phyloP scores from a whole-genome alignment of 2,797 vertebrate species.

The Acanthornis magna region DNA sequence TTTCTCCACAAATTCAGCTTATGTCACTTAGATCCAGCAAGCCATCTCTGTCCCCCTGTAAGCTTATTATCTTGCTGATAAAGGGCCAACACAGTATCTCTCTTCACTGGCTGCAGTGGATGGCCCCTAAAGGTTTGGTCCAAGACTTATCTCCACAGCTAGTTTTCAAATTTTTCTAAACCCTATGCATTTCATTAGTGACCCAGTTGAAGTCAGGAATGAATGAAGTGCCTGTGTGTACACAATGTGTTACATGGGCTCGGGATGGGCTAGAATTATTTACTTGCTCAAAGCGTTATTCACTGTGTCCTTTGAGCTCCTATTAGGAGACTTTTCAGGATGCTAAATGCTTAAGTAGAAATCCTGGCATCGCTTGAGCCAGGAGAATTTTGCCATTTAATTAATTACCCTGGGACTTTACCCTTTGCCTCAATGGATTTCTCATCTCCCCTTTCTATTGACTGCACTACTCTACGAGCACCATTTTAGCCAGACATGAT shows the following conservation, averaged over 20 bases:
- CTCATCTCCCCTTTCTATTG: conserved; percentile 59
- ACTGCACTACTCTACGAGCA: conserved; percentile 27
- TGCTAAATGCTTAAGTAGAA: conserved; percentile 42
- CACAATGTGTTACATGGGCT: not conserved
- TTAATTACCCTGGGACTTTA: conserved; percentile 54
- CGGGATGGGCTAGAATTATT: conserved; percentile 16
- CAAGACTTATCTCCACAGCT: not conserved
- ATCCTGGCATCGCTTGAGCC: not conserved
- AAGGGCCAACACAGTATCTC: not conserved
- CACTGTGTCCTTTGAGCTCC: not conserved
- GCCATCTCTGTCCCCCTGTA: not conserved
- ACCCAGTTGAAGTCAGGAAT: not conserved
- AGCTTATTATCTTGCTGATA: conserved; percentile 14
- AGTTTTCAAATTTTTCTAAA: conserved; percentile 25
- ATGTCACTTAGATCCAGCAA: not conserved
- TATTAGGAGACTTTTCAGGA: conserved; percentile 24
- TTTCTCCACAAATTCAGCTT: conserved; percentile 13
- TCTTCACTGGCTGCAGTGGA: not conserved
- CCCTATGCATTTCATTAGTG: not conserved
- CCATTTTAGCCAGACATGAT: conserved; percentile 50
- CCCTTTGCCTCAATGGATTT: conserved; percentile 54
- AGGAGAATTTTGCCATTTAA: conserved; percentile 45
- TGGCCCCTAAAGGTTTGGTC: not conserved
- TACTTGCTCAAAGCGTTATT: conserved; percentile 21
- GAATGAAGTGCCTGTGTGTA: conserved; percentile 34